Evolutionary conservation across 1,140 invertebrate genomes (phyloP).

Genomic region (Schlechtendalia chinensis): DNA sequence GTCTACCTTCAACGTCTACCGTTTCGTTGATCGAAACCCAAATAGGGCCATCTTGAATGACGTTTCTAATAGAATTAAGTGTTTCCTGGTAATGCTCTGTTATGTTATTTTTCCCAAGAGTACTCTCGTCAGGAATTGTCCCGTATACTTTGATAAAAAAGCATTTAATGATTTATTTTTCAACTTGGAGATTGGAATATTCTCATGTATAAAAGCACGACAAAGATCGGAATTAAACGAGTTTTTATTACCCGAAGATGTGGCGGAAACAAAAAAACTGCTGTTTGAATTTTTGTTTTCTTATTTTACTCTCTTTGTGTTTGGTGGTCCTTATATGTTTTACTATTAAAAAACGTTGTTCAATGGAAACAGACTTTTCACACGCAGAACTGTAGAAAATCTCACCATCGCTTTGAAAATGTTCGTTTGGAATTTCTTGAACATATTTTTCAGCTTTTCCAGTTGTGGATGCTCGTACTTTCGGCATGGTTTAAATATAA

Average conservation of each 20-base stretch:
- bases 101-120: not conserved
- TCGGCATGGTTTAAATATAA: too few relatives aligned
- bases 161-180: too few relatives aligned
- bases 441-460: too few relatives aligned
- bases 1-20: not conserved
- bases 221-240: not conserved
- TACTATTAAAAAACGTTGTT: not conserved
- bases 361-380: not conserved
- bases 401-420: too few relatives aligned
- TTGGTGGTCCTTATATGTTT: not conserved
- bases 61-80: too few relatives aligned
- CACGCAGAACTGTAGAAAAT: not conserved
- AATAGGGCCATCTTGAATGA: too few relatives aligned
- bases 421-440: too few relatives aligned
- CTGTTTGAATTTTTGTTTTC: conserved; percentile 7
- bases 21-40: not conserved
- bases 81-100: too few relatives aligned
- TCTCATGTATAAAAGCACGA: conserved; percentile 14
- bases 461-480: too few relatives aligned
- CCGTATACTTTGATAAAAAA: too few relatives aligned
- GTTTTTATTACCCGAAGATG: conserved; percentile 3
- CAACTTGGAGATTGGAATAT: not conserved
- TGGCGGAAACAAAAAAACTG: conserved; percentile 3
- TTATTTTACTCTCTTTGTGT: conserved; percentile 19
- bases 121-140: conserved; percentile 5